Base-by-base conservation (phyloP, 2,113 vertebrate genomes). In the Glaucomys volans region DNA sequence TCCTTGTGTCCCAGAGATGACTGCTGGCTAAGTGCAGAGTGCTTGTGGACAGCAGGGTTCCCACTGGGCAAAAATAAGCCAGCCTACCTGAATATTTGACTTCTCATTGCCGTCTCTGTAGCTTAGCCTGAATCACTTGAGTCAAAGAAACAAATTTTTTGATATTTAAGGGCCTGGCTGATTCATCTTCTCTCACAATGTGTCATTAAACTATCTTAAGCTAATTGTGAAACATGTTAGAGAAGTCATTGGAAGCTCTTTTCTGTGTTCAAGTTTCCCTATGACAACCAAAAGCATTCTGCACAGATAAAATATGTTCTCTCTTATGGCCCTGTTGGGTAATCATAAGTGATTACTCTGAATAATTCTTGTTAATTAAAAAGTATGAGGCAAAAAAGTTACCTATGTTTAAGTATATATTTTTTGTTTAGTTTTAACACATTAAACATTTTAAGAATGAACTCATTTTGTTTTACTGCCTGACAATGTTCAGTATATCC, bases 171-270 rank as follows among this genome's bases (percentile, higher is more conserved):
- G 47, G 75, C 54, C 57, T 79, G 18, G 52, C 20, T 94, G 71
- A 97, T 62, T 91, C 62, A 96, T 90, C 71, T 72, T 20, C 57
- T 69, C 84, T 64, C 42, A 96, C 52, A 72, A 84, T 47, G 84
- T 74, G 69, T 54, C 86, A 96, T 71, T 91, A 69, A 90, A 82
- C 54, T 90, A 26, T 50, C 66, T 83, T 66, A 90, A 90, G 52
- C 42, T 85, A 96, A 97, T 37, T 71, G 9, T 76, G 32, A 83
- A 92, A 82, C 22, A 24, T 82, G 54, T 66, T 80, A 74, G 87
- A 84, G 79, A 90, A 28, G 35, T 94, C 81, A 85, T 3, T 69
- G 77, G 76, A 90, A 72, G 2, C 12, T 97, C 44, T 79, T 96
- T 82, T 79, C 50, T 84, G 2, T 77, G 26, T 94, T 90, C 13